These are phyloP conservation scores for Rhogogaster chlorosoma DNA, from an alignment of 2,888 invertebrate species.

Conservation along the genomic window DNA sequence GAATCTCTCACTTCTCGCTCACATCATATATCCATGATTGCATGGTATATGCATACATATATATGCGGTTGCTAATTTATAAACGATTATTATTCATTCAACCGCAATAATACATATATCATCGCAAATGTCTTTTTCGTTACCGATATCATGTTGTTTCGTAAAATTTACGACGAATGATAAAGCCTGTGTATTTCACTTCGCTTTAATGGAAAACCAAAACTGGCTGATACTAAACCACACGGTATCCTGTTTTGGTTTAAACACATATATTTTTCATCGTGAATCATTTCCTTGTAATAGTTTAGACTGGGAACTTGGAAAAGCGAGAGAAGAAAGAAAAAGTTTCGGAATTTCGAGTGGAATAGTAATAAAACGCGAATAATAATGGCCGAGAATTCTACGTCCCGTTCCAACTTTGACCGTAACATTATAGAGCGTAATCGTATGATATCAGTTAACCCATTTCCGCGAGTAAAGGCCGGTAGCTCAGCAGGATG, in stretches of 20 bases:
- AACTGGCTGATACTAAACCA: neutral
- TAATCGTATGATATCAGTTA: slow-evolving; percentile 46
- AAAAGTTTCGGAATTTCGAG: neutral
- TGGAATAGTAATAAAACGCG: neutral
- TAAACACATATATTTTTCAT: neutral
- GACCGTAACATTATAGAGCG: slow-evolving; percentile 34
- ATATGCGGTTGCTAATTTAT: neutral
- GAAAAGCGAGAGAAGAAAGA: neutral
- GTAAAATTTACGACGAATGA: neutral
- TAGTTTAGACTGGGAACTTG: neutral
- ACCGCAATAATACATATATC: neutral
- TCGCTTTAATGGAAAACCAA: neutral
- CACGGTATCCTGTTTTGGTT: neutral
- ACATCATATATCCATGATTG: neutral
- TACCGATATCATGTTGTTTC: neutral
- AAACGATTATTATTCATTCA: neutral
- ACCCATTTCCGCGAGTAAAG: slow-evolving; percentile 47
- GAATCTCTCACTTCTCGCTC: neutral
- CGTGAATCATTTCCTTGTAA: no score
- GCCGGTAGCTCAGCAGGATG: slow-evolving; percentile 31
- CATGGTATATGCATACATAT: neutral
- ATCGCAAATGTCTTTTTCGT: neutral
- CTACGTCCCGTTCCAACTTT: slow-evolving; percentile 20
- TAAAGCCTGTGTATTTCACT: neutral
- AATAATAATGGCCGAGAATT: neutral